phyloP scores from a whole-genome alignment of 2,113 vertebrate species.

The Struthidea cinerea region DNA sequence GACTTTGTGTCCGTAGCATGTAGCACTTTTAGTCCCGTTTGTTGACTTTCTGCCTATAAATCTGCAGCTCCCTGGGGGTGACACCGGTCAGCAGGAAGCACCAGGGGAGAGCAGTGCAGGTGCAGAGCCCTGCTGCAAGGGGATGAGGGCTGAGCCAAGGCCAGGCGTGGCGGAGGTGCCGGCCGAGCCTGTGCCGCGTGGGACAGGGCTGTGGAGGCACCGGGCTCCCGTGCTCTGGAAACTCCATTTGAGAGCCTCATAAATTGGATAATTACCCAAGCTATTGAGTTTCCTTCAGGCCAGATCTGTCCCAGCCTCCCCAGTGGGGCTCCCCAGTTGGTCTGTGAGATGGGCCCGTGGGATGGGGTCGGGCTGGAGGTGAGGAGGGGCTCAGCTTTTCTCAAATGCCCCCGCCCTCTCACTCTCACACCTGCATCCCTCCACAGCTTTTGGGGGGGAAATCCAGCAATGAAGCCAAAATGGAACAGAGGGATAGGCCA shows the following conservation, averaged over 20 bases:
- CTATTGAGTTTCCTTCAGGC: conserved; percentile 60
- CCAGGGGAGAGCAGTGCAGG: conserved; percentile 2
- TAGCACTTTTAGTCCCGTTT: neutral
- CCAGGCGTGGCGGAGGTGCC: neutral
- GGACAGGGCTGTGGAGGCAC: neutral
- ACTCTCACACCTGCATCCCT: neutral
- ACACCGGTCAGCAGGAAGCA: neutral
- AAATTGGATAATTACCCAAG: conserved; percentile 46
- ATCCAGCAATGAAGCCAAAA: neutral
- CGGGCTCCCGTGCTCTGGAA: conserved; percentile 18
- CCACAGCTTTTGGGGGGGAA: neutral
- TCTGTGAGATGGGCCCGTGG: neutral
- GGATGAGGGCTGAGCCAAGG: neutral
- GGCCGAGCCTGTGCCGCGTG: neutral
- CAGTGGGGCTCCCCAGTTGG: neutral
- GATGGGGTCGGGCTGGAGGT: neutral
- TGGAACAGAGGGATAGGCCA: neutral
- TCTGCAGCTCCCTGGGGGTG: neutral
- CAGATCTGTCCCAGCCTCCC: conserved; percentile 40
- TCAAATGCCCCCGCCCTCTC: neutral
- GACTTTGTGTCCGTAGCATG: accelerated
- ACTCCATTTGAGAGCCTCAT: conserved; percentile 57
- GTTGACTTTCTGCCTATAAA: conserved; percentile 16
- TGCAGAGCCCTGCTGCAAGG: neutral
- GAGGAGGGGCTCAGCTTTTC: neutral